Percentiles rank a stretch among this genome's conserved stretches.
Evolutionary conservation across 2,888 invertebrate species (phyloP).

Genomic region (Rhamnusium bicolor): DNA sequence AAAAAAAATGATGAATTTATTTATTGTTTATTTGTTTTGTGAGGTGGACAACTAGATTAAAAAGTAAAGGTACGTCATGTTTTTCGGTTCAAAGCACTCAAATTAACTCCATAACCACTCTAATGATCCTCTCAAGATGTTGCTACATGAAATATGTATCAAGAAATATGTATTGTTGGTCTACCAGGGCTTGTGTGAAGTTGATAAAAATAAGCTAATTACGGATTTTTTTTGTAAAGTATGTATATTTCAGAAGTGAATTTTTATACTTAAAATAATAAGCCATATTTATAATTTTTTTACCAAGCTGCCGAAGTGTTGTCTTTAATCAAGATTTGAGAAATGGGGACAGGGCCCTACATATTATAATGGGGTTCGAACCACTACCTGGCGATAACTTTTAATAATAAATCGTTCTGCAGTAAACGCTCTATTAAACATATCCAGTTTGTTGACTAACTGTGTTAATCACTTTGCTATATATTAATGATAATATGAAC

Average conservation of each 20-base stretch:
- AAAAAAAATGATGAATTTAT: neutral
- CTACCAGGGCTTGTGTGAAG: neutral
- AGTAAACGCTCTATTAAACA: too few relatives aligned
- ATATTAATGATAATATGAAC: too few relatives aligned
- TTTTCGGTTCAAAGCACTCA: constrained; percentile 10
- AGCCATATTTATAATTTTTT: neutral
- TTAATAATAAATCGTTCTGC: too few relatives aligned
- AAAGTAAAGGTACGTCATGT: constrained; percentile 6
- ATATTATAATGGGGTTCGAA: too few relatives aligned
- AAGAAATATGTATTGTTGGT: neutral
- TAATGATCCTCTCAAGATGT: neutral
- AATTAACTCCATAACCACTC: constrained; percentile 4
- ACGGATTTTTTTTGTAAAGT: too few relatives aligned
- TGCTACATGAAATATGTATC: neutral
- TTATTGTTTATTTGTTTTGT: neutral
- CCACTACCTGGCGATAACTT: too few relatives aligned
- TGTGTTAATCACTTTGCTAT: too few relatives aligned
- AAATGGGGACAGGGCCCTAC: too few relatives aligned
- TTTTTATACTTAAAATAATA: neutral
- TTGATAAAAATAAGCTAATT: neutral
- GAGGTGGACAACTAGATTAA: constrained; percentile 21
- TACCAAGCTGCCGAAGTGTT: neutral
- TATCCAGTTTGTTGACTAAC: too few relatives aligned
- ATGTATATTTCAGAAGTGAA: neutral
- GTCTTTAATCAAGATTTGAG: too few relatives aligned